phyloP scores from a whole-genome alignment of 2,797 vertebrate species.

The Sebastes trivittatus region DNA sequence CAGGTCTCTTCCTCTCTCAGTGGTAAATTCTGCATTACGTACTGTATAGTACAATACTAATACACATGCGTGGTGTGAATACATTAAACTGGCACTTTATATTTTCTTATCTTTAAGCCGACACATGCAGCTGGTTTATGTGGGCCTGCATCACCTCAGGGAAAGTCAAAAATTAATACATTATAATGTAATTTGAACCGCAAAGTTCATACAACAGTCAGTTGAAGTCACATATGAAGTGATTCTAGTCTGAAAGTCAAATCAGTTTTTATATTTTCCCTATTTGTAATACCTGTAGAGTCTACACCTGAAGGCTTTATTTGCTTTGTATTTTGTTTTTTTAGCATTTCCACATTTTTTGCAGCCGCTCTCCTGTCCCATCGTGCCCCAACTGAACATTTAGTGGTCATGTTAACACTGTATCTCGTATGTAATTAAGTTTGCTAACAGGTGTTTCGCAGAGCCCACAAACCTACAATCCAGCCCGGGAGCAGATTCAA shows the following conservation, averaged over 20 bases:
- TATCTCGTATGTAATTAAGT: constrained; percentile 80
- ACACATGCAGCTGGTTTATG: background rate
- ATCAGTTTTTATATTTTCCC: background rate
- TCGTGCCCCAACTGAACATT: constrained; percentile 37
- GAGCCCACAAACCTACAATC: constrained; percentile 80
- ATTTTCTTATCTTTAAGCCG: background rate
- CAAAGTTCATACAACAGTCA: background rate
- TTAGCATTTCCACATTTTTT: constrained; percentile 41
- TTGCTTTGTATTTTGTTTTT: background rate
- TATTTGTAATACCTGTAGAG: background rate
- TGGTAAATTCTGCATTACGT: background rate
- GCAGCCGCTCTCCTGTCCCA: constrained; percentile 35
- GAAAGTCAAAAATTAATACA: constrained; percentile 4
- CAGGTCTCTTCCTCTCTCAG: background rate
- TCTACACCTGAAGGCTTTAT: background rate
- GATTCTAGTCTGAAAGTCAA: background rate
- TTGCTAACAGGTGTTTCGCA: constrained; percentile 79
- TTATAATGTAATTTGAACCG: background rate
- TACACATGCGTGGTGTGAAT: background rate
- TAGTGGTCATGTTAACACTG: constrained; percentile 51
- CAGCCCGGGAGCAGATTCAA: constrained; percentile 71
- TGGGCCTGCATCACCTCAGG: background rate
- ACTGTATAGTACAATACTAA: background rate
- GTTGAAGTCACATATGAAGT: background rate
- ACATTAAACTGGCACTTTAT: background rate